A percentile compares a stretch with the other conserved stretches of the same genome.
phyloP scores from a whole-genome alignment of 2,113 vertebrate genomes.

The Mus musculus region DNA sequence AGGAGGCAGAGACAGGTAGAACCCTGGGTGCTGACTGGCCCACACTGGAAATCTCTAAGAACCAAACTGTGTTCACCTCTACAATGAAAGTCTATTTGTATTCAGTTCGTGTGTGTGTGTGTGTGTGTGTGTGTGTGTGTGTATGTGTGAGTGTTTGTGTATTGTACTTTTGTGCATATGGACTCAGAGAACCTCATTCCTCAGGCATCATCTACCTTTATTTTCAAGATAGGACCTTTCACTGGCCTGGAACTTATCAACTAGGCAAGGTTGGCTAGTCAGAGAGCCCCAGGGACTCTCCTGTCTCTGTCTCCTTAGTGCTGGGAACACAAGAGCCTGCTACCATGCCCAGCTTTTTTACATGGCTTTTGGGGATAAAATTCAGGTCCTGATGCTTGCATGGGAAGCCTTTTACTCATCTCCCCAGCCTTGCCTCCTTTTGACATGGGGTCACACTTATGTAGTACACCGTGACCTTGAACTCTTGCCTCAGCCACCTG shows the following conservation, averaged over 20 bases:
- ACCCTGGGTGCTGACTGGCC: background rate
- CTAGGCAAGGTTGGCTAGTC: background rate
- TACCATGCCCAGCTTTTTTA: background rate
- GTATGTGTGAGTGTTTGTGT: too few species aligned
- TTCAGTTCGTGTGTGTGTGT: background rate
- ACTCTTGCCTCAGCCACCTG: background rate
- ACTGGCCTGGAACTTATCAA: background rate
- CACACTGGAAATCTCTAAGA: background rate
- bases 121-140: too few species aligned
- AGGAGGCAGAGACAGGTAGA: background rate
- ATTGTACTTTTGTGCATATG: background rate
- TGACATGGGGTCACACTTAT: background rate
- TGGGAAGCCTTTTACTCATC: background rate
- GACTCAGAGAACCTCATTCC: background rate
- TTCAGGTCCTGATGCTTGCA: background rate
- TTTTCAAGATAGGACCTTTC: background rate
- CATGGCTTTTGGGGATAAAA: background rate
- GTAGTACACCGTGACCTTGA: background rate
- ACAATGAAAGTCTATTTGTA: background rate
- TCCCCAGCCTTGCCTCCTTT: background rate
- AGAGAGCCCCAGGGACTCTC: background rate
- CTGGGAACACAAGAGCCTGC: background rate
- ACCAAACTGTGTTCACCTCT: background rate
- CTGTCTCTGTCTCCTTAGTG: background rate
- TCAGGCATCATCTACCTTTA: background rate